Percentiles rank a stretch among this genome's conserved stretches.
These are phyloP conservation scores for Theropithecus gelada DNA, from an alignment of 2,113 vertebrate genomes.

Conservation along the genomic window DNA sequence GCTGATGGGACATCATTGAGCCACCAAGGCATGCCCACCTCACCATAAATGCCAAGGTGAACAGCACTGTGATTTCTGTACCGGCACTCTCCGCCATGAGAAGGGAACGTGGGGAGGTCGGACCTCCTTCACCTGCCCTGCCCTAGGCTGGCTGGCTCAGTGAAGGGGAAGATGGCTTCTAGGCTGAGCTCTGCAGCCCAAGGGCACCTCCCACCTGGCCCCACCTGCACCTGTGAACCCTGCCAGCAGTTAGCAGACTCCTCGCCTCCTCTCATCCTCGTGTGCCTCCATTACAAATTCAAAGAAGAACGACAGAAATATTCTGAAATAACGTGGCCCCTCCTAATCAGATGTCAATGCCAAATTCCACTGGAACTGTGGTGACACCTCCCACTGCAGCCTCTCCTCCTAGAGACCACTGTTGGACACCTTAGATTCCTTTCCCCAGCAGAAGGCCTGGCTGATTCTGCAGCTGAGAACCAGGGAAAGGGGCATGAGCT, in stretches of 20 bases:
- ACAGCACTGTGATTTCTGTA: background rate
- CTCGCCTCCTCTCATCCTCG: background rate
- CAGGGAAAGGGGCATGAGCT: background rate
- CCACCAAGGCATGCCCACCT: background rate
- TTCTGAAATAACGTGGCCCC: background rate
- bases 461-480: background rate
- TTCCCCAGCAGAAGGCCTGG: background rate
- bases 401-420: background rate
- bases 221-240: background rate
- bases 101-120: background rate
- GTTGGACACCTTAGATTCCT: background rate
- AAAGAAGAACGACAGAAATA: background rate
- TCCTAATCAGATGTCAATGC: no score
- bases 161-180: background rate
- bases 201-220: no score
- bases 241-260: background rate
- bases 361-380: no score
- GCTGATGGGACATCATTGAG: no score
- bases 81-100: rapidly evolving
- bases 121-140: background rate
- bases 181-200: background rate
- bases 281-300: background rate
- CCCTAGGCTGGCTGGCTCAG: background rate
- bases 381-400: background rate
- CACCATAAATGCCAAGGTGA: background rate